These are phyloP conservation scores for Cataglyphis altisquamis DNA, from an alignment of 2,888 invertebrate species.

Conservation along the genomic window DNA sequence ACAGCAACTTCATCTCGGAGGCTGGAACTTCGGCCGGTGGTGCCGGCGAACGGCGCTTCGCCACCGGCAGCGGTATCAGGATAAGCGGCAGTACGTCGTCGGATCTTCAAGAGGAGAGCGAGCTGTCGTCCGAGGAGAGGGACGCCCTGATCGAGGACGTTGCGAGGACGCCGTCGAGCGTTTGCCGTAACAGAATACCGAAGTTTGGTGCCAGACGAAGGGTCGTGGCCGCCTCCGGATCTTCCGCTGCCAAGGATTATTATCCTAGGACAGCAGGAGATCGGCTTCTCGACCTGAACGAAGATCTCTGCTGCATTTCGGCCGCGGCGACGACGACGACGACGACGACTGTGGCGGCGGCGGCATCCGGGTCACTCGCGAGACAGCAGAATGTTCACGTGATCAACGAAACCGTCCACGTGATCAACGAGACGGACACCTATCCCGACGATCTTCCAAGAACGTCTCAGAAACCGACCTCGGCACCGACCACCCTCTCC, in stretches of 20 bases:
- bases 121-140: slow-evolving; percentile 80
- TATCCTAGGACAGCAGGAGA: slow-evolving; percentile 52
- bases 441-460: slow-evolving; percentile 42
- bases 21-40: slow-evolving; percentile 51
- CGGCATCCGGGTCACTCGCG: slow-evolving; percentile 39
- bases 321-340: slow-evolving; percentile 60
- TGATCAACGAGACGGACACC: slow-evolving; percentile 58
- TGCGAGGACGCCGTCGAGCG: slow-evolving; percentile 72
- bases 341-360: slow-evolving; percentile 51
- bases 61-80: neutral
- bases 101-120: slow-evolving; percentile 80
- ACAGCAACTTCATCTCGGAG: slow-evolving; percentile 29
- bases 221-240: slow-evolving; percentile 62
- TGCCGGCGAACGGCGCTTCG: slow-evolving; percentile 2
- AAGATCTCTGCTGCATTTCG: slow-evolving; percentile 52
- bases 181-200: slow-evolving; percentile 75
- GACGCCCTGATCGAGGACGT: slow-evolving; percentile 79
- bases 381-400: slow-evolving; percentile 23
- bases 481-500: slow-evolving; percentile 72
- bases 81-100: slow-evolving; percentile 78
- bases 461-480: slow-evolving; percentile 52
- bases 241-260: slow-evolving; percentile 67
- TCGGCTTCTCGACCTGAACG: slow-evolving; percentile 52
- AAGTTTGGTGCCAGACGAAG: slow-evolving; percentile 76
- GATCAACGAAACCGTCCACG: slow-evolving; percentile 57